Percentiles rank a stretch among this genome's conserved stretches.
These are phyloP conservation scores for Sylvia borin DNA, from an alignment of 2,797 vertebrate species.

Conservation along the genomic window DNA sequence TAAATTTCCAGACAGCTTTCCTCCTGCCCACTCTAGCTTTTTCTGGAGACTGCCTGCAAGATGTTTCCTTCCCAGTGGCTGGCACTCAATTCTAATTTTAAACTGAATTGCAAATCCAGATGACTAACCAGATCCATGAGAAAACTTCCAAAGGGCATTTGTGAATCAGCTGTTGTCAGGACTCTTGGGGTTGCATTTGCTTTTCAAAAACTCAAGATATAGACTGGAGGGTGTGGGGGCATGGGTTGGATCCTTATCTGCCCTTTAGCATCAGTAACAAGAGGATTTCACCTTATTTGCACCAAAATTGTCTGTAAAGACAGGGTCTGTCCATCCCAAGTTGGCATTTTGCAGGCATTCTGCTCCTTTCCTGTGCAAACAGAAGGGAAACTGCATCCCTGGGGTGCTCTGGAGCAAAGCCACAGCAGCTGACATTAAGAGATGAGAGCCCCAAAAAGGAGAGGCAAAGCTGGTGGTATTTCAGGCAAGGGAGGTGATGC, in stretches of 20 bases:
- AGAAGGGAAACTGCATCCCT: neutral
- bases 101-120: neutral
- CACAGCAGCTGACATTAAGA: neutral
- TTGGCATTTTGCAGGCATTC: neutral
- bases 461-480: neutral
- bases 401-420: neutral
- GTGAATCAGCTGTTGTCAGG: neutral
- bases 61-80: neutral
- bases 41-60: neutral
- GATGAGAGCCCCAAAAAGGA: neutral
- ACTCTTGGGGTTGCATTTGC: neutral
- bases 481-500: neutral
- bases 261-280: neutral
- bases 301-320: neutral
- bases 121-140: neutral
- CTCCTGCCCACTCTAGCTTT: neutral
- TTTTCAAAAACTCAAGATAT: neutral
- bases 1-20: neutral
- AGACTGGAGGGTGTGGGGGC: neutral
- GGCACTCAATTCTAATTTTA: constrained; percentile 3
- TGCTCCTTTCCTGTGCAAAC: neutral
- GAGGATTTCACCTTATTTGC: neutral
- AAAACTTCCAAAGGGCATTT: neutral
- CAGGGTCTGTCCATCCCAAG: neutral
- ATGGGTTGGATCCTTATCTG: neutral